Evolutionary conservation across 1,140 invertebrate genomes (phyloP).

Genomic region (Penaeus indicus): DNA sequence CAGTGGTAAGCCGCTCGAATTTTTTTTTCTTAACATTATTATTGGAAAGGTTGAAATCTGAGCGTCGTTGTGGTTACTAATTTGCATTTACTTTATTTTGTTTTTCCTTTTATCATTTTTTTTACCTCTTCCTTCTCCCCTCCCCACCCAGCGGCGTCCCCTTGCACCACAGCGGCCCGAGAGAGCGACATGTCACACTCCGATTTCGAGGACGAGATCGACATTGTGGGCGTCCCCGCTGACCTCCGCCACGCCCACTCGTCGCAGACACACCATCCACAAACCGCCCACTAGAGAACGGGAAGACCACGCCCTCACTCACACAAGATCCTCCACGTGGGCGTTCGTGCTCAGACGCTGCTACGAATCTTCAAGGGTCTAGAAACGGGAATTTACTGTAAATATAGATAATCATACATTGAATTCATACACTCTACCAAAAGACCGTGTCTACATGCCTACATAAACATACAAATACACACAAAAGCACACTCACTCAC

Average conservation of each 20-base stretch:
- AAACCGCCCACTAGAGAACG: conserved; percentile 41
- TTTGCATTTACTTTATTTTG: not conserved
- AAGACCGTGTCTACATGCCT: not conserved
- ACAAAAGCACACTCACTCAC: conserved; percentile 13
- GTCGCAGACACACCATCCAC: conserved; percentile 38
- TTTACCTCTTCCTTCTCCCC: not conserved
- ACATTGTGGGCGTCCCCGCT: conserved; percentile 62
- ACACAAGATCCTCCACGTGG: not conserved
- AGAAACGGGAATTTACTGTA: no score
- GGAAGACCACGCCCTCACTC: not conserved
- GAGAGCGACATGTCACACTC: conserved; percentile 61
- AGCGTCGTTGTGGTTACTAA: no score
- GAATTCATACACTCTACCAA: not conserved
- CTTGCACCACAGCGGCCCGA: conserved; percentile 37
- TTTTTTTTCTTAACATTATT: no score
- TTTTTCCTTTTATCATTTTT: not conserved
- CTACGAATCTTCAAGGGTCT: no score
- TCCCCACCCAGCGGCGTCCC: conserved; percentile 33
- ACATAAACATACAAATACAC: not conserved
- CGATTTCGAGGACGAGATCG: conserved; percentile 64
- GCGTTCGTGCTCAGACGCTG: no score
- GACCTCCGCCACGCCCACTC: conserved; percentile 53
- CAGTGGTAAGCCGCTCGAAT: not conserved
- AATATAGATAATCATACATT: no score
- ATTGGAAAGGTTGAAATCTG: no score